Evolutionary conservation across 2,888 invertebrate species (phyloP).

Genomic region (Bombyx huttoni): DNA sequence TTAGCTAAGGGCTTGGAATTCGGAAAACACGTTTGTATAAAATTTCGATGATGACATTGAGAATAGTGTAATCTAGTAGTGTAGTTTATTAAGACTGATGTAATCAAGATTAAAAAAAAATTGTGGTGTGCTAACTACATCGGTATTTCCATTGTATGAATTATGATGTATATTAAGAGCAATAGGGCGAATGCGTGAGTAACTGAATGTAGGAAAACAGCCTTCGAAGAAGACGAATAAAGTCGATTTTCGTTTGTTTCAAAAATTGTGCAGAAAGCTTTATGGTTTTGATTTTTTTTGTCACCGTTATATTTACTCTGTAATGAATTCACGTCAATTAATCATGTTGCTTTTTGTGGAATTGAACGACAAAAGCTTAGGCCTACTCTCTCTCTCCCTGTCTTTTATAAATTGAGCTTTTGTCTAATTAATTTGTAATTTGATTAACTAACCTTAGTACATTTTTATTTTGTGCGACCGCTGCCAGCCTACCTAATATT

Average conservation of each 20-base stretch:
- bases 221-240: not conserved
- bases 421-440: not conserved
- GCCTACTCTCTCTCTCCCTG: not conserved
- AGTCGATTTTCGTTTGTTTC: not conserved
- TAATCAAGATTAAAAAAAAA: not conserved
- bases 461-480: too few relatives aligned
- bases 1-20: not conserved
- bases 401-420: not conserved
- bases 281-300: not conserved
- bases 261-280: too few relatives aligned
- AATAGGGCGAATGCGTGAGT: not conserved
- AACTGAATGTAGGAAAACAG: not conserved
- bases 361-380: not conserved
- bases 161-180: not conserved
- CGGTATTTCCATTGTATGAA: not conserved
- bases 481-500: too few relatives aligned
- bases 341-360: not conserved
- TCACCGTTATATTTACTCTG: not conserved
- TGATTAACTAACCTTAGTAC: not conserved
- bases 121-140: not conserved
- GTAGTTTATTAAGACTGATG: not conserved
- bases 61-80: not conserved
- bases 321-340: not conserved
- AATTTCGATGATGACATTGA: not conserved
- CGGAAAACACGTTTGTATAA: not conserved